These are phyloP conservation scores for Portevinia maculata DNA, from an alignment of 2,888 invertebrate genomes.

Conservation along the genomic window DNA sequence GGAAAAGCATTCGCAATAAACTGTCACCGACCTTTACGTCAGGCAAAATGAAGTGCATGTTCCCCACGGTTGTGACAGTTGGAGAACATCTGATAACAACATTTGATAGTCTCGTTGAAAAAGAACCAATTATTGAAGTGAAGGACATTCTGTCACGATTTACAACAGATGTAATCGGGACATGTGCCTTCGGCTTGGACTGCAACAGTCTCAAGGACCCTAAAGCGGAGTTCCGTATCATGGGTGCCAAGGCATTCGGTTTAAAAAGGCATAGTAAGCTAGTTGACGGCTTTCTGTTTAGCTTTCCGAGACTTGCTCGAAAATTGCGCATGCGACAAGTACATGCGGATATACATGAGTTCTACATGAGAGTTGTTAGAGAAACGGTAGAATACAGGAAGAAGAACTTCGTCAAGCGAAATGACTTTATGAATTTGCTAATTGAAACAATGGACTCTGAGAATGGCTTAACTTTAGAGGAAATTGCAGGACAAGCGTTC, in stretches of 20 bases:
- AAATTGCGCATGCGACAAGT: constrained; percentile 76
- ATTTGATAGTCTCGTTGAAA: background rate
- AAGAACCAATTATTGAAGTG: constrained; percentile 78
- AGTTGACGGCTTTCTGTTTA: constrained; percentile 75
- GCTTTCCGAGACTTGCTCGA: constrained; percentile 77
- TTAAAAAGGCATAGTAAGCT: constrained; percentile 76
- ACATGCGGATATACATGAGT: constrained; percentile 79
- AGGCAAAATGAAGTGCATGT: constrained; percentile 78
- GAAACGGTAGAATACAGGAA: constrained; percentile 83
- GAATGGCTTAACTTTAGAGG: constrained; percentile 76
- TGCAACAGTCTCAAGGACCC: constrained; percentile 82
- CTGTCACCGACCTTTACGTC: constrained; percentile 77
- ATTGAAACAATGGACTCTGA: constrained; percentile 83
- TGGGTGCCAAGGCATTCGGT: constrained; percentile 76
- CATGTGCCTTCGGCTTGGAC: constrained; percentile 83
- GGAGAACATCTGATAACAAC: constrained; percentile 76
- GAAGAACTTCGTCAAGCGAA: constrained; percentile 83
- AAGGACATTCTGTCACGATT: constrained; percentile 82
- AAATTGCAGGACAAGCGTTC: constrained; percentile 80
- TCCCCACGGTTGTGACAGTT: constrained; percentile 76
- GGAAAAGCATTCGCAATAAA: constrained; percentile 80
- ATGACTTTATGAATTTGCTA: constrained; percentile 85
- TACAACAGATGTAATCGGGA: constrained; percentile 84
- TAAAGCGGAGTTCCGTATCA: constrained; percentile 80
- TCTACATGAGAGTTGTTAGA: constrained; percentile 83